These are phyloP conservation scores for Rhogogaster chlorosoma DNA, from an alignment of 2,888 invertebrate genomes.

Conservation along the genomic window DNA sequence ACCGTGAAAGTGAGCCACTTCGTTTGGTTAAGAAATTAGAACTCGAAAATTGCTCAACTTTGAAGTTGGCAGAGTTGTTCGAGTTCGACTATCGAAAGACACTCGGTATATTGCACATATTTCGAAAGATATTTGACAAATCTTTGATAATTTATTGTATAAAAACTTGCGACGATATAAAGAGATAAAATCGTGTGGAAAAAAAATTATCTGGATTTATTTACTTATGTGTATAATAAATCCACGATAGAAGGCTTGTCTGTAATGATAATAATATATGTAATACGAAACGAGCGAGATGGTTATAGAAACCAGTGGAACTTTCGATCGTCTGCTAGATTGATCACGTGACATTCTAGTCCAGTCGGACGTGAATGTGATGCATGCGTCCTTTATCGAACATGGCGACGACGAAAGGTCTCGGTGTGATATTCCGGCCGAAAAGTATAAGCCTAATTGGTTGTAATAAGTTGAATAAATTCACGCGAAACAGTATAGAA, in stretches of 20 bases:
- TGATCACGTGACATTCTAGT: constrained; percentile 33
- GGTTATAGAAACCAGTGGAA: constrained; percentile 8
- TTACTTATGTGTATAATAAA: not conserved
- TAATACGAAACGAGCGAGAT: not conserved
- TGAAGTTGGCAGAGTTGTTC: not conserved
- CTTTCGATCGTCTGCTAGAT: constrained; percentile 10
- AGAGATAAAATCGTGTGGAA: not conserved
- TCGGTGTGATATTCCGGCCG: constrained; percentile 73
- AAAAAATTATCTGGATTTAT: not conserved
- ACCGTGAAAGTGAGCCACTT: not conserved
- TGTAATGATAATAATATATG: not conserved
- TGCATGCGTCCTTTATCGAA: constrained; percentile 60
- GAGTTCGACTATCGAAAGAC: not conserved
- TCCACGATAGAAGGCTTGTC: not conserved
- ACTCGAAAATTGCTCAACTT: not conserved
- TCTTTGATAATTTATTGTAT: not conserved
- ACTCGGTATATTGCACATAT: not conserved
- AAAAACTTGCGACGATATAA: not conserved
- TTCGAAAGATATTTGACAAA: no score
- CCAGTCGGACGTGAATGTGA: not conserved
- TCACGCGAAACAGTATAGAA: constrained; percentile 62
- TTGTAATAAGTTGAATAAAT: constrained; percentile 68
- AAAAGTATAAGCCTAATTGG: constrained; percentile 72
- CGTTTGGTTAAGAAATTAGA: not conserved
- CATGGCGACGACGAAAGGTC: constrained; percentile 77